These are phyloP conservation scores for Apostichopus japonicus DNA, from an alignment of 35 echinoderm and acorn worm species.

Conservation along the genomic window DNA sequence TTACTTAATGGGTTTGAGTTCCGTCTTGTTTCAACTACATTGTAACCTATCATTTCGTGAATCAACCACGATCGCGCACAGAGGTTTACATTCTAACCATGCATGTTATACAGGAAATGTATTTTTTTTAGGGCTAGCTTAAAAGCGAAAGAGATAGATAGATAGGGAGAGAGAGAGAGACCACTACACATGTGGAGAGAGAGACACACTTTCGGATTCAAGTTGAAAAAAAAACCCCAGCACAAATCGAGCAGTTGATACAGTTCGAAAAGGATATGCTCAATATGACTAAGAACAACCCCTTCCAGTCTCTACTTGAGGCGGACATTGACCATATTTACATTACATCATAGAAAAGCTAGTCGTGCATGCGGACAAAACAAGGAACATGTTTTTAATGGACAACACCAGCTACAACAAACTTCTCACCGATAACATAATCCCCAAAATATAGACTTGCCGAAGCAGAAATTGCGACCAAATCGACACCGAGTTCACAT, in stretches of 20 bases:
- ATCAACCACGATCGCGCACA: too few species aligned
- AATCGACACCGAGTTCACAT: neutral
- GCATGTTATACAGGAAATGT: too few species aligned
- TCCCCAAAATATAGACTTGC: neutral
- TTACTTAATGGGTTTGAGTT: too few species aligned
- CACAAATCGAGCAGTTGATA: neutral
- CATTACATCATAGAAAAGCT: neutral
- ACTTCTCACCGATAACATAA: neutral
- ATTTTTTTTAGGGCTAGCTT: too few species aligned
- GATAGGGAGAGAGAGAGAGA: too few species aligned
- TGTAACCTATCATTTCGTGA: too few species aligned
- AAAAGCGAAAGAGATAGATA: too few species aligned
- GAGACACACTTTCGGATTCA: neutral
- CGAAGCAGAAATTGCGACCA: neutral
- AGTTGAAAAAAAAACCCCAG: neutral
- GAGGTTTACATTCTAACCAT: too few species aligned
- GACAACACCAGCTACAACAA: neutral
- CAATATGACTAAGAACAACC: neutral
- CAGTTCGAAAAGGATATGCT: constrained; percentile 14
- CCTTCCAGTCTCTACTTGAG: neutral
- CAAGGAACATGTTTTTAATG: constrained; percentile 2
- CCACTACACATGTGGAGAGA: too few species aligned
- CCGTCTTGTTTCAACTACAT: too few species aligned
- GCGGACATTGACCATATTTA: neutral
- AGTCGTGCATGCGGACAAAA: neutral